Percentiles rank a stretch among this genome's conserved stretches.
These are phyloP conservation scores for Dicranocentrus wangi DNA, from an alignment of 2,888 invertebrate species.

Conservation along the genomic window DNA sequence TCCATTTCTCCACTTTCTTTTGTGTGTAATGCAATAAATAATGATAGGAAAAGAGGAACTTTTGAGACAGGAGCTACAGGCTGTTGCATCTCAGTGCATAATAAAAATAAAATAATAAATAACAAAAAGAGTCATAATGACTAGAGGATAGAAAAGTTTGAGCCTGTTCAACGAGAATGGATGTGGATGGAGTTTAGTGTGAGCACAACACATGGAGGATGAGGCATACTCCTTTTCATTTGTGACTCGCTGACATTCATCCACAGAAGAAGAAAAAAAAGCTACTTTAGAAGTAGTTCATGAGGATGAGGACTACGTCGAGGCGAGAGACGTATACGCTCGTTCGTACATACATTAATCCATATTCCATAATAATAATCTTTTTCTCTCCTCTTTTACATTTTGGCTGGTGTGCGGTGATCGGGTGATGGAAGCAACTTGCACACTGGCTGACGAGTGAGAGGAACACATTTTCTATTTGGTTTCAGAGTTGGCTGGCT, in stretches of 20 bases:
- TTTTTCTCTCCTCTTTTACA: conserved; percentile 6
- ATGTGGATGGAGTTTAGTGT: too few species aligned
- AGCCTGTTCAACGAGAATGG: too few species aligned
- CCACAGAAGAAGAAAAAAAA: neutral
- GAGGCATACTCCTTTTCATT: too few species aligned
- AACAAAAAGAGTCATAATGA: conserved; percentile 6
- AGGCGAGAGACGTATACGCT: too few species aligned
- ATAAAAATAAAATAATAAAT: neutral
- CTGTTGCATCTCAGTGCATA: conserved; percentile 14
- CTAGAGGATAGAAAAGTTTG: neutral
- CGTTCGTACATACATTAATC: too few species aligned
- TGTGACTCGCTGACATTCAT: conserved; percentile 21
- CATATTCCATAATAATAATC: conserved; percentile 7
- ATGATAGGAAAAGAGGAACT: conserved; percentile 4
- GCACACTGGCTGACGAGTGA: neutral
- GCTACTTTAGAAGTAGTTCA: too few species aligned
- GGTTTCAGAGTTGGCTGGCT: neutral
- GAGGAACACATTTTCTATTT: conserved; percentile 1
- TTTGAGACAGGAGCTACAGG: neutral
- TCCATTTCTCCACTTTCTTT: conserved; percentile 17
- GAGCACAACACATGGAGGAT: too few species aligned
- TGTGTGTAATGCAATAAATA: neutral
- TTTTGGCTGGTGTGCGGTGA: too few species aligned
- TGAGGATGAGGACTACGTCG: too few species aligned
- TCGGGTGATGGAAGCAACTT: too few species aligned